Evolutionary conservation across 2,113 vertebrate species (phyloP).

Genomic region (Cepphus grylle): DNA sequence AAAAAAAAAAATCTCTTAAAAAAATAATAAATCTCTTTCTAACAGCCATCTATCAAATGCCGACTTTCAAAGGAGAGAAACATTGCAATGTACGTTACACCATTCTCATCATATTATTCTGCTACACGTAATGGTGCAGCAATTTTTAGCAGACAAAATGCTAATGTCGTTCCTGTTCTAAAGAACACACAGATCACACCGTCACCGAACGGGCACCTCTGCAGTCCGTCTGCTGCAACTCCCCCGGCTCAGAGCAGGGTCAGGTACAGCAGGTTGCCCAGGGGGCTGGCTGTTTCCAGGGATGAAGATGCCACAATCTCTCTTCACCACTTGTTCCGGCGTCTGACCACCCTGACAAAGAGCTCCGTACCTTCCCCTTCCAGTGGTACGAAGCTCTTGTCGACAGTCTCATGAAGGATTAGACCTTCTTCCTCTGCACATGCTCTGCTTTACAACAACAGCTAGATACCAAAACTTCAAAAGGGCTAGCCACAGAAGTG

Average conservation of each 20-base stretch:
- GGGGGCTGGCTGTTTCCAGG: not conserved
- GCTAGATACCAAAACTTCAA: not conserved
- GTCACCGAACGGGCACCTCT: not conserved
- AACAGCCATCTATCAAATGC: not conserved
- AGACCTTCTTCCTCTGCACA: not conserved
- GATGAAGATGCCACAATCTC: not conserved
- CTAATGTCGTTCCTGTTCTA: not conserved
- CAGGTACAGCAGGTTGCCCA: not conserved
- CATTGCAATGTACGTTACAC: not conserved
- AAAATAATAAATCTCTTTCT: not conserved
- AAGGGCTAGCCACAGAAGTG: not conserved
- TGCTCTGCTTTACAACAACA: not conserved
- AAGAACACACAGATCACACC: accelerated
- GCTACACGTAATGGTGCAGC: not conserved
- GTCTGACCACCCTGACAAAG: not conserved
- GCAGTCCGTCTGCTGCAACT: not conserved
- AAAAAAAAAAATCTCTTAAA: not conserved
- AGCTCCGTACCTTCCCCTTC: not conserved
- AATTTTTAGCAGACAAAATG: not conserved
- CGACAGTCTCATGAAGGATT: not conserved
- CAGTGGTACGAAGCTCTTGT: not conserved
- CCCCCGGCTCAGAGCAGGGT: not conserved
- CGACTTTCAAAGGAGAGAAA: not conserved
- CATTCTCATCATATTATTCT: not conserved
- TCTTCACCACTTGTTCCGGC: not conserved